Evolutionary conservation across 1,140 invertebrate species (phyloP), one percentile per base, ranked within the genome.

Genomic region (Drosophila bifasciata): DNA sequence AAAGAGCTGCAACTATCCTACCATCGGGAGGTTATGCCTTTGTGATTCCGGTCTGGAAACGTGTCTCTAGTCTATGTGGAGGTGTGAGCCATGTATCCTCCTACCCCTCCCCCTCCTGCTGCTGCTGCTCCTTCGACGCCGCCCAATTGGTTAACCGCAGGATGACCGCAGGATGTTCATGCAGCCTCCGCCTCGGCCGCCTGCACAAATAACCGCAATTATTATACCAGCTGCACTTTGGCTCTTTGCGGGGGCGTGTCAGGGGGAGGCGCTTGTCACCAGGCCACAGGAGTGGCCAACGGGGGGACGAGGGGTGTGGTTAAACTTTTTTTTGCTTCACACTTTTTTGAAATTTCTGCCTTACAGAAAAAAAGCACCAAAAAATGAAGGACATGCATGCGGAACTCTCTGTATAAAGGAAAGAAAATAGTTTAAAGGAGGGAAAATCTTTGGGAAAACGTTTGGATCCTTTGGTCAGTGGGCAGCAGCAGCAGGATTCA

Each of bases 171-270:
- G 78, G 83, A 66, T 68, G 50, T 57, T 74, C 83, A 78, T 53
- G 78, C 83, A 78, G 62, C 48, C 72, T 81, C 61, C 74, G 71
- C 72, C 86, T 55, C 74, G 67, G 77, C 61, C 32, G 1, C 9
- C 28, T 11, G 69, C 71, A 83, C 64, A 72, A 75, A 44, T 62
- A 86, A 88, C 81, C 81, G 83, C 81, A 86, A 86, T 86, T 88
- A 88, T 86, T 77, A 78, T 81, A 59, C 76, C 62, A 69, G 61
- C 62, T 68, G 71, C 61, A 57, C 52, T 50, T 43, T 28, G 36
- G 5, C 28, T 43, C 43, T 6, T 5, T n/a, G 32, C n/a, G 36
- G n/a, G 62, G 39, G 49, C 46, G 59, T 66, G 32, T 36, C 32
- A 2, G 25, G 25, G 28, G 8, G 28, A 2, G 28, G 28, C 8